Conservation (phyloP, 2,888 invertebrate genomes). For the Chymomyza amoena region DNA sequence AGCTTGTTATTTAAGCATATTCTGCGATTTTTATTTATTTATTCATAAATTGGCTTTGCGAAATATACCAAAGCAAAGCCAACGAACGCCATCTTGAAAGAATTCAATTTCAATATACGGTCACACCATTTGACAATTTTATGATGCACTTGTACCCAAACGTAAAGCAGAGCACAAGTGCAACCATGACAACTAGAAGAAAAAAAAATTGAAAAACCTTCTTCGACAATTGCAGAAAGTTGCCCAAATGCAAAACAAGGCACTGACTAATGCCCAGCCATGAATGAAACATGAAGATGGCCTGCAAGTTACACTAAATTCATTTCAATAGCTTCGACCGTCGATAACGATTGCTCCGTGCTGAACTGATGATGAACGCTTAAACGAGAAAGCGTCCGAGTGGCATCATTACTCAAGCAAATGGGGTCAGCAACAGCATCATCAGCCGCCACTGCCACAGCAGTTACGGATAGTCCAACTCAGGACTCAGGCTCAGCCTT, state of each 20-base stretch:
- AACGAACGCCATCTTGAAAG: no score
- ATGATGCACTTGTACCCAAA: neutral
- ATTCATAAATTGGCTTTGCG: no score
- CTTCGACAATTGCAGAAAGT: neutral
- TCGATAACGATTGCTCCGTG: neutral
- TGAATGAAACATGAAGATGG: neutral
- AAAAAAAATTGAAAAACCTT: no score
- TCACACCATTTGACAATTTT: neutral
- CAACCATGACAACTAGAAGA: neutral
- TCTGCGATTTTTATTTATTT: no score
- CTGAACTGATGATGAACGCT: constrained; percentile 1
- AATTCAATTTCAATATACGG: no score
- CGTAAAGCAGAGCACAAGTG: neutral
- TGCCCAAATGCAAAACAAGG: constrained; percentile 7
- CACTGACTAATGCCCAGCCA: neutral
- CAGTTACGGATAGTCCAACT: neutral
- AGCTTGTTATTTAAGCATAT: no score
- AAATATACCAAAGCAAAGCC: no score
- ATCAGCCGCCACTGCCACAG: neutral
- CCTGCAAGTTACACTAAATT: constrained; percentile 34
- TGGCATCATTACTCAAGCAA: constrained; percentile 72
- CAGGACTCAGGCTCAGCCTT: neutral
- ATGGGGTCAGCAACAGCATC: constrained; percentile 47
- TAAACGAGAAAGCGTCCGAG: constrained; percentile 41
- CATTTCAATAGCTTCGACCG: constrained; percentile 43